These are phyloP conservation scores for Pseudobourletiella spinata DNA, from an alignment of 1,140 invertebrate species.

Conservation along the genomic window DNA sequence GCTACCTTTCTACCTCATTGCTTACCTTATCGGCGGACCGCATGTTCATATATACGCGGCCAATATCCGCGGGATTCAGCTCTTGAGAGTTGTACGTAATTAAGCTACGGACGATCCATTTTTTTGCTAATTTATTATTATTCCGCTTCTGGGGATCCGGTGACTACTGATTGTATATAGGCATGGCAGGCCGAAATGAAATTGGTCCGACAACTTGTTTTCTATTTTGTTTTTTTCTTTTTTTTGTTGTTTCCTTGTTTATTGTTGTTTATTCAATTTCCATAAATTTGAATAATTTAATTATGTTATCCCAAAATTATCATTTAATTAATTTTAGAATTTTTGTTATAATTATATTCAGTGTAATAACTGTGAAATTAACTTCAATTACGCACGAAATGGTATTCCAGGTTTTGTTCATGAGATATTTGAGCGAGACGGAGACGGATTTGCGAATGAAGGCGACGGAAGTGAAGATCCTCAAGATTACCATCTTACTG, in stretches of 20 bases:
- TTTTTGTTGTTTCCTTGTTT: neutral
- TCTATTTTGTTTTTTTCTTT: neutral
- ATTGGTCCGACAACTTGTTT: constrained; percentile 1
- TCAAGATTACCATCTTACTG: constrained; percentile 31
- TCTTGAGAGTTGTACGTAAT: constrained; percentile 23
- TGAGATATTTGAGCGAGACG: constrained; percentile 25
- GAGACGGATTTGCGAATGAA: constrained; percentile 28
- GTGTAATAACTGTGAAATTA: too few species aligned
- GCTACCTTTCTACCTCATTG: constrained; percentile 16
- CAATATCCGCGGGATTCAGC: constrained; percentile 21
- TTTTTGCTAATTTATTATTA: too few species aligned
- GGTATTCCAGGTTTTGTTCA: constrained; percentile 29
- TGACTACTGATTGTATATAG: too few species aligned
- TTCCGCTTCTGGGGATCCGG: too few species aligned
- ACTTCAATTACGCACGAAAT: too few species aligned
- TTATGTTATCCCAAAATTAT: too few species aligned
- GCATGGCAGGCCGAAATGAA: too few species aligned
- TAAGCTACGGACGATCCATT: too few species aligned
- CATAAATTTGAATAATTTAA: too few species aligned
- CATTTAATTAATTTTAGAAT: too few species aligned
- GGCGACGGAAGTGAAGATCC: constrained; percentile 20
- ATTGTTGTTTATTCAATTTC: too few species aligned
- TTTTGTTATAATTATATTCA: too few species aligned
- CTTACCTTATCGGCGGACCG: neutral
- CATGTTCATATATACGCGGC: neutral